Evolutionary conservation across 1,140 invertebrate species (phyloP).

Genomic region (Daktulosphaira vitifoliae): DNA sequence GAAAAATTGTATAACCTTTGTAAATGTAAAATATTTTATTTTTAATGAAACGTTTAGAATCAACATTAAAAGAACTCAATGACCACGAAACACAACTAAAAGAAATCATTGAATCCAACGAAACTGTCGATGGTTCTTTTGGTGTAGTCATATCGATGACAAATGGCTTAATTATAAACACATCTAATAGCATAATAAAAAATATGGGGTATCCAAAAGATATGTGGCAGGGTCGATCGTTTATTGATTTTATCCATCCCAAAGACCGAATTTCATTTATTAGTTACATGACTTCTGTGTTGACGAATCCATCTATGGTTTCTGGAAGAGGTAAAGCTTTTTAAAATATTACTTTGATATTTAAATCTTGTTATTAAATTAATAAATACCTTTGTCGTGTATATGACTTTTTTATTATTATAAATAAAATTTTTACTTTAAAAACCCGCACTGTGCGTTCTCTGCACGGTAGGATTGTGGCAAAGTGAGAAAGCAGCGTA

Average conservation of each 20-base stretch:
- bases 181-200: slow-evolving; percentile 57
- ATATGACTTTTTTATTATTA: too few species aligned
- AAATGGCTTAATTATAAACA: slow-evolving; percentile 68
- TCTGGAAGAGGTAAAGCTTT: slow-evolving; percentile 9
- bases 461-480: too few species aligned
- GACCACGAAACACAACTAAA: slow-evolving; percentile 1
- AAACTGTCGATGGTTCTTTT: slow-evolving; percentile 50
- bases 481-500: too few species aligned
- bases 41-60: too few species aligned
- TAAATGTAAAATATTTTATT: too few species aligned
- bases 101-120: slow-evolving; percentile 16
- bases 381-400: too few species aligned
- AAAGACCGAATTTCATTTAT: slow-evolving; percentile 59
- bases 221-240: slow-evolving; percentile 74
- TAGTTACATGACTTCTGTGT: slow-evolving; percentile 50
- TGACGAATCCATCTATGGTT: slow-evolving; percentile 32
- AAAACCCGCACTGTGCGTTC: too few species aligned
- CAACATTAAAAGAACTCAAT: slow-evolving; percentile 12
- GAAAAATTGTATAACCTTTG: too few species aligned
- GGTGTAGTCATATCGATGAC: slow-evolving; percentile 70
- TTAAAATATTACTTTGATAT: background rate
- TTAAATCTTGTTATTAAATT: too few species aligned
- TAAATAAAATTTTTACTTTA: too few species aligned
- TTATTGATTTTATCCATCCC: slow-evolving; percentile 76
- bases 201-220: slow-evolving; percentile 71